Percentiles rank a stretch among this genome's conserved stretches.
These are phyloP conservation scores for Theretra japonica DNA, from an alignment of 2,888 invertebrate genomes.

Conservation along the genomic window DNA sequence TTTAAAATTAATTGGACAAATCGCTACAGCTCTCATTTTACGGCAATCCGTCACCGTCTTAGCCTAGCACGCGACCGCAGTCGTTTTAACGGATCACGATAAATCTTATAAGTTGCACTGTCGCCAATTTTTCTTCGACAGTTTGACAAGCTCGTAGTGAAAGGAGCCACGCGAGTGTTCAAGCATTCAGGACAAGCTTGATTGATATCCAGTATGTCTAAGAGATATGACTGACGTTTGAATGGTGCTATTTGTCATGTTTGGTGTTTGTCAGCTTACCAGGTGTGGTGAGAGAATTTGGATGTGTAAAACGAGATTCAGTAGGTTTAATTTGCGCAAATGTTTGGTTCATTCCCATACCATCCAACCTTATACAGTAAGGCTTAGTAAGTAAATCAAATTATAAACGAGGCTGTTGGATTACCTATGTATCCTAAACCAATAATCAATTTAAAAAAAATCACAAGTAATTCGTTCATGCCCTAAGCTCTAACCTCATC, in stretches of 20 bases:
- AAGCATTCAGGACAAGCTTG: not conserved
- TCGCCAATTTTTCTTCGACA: conserved; percentile 13
- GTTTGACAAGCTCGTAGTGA: conserved; percentile 17
- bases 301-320: no score
- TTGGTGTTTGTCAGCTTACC: not conserved
- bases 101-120: conserved; percentile 33
- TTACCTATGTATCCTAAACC: no score
- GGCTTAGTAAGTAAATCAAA: no score
- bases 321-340: no score
- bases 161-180: not conserved
- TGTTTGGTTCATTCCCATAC: no score
- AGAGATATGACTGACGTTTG: not conserved
- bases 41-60: conserved; percentile 40
- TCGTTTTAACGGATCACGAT: conserved; percentile 64
- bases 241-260: not conserved
- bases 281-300: no score
- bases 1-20: not conserved
- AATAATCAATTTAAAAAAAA: no score
- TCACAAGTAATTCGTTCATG: not conserved
- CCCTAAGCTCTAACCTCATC: not conserved
- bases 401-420: no score
- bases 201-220: conserved; percentile 1
- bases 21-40: conserved; percentile 39
- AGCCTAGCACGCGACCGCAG: conserved; percentile 68
- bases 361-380: no score